phyloP scores from a whole-genome alignment of 1,140 invertebrate species.

The Coelopa frigida region DNA sequence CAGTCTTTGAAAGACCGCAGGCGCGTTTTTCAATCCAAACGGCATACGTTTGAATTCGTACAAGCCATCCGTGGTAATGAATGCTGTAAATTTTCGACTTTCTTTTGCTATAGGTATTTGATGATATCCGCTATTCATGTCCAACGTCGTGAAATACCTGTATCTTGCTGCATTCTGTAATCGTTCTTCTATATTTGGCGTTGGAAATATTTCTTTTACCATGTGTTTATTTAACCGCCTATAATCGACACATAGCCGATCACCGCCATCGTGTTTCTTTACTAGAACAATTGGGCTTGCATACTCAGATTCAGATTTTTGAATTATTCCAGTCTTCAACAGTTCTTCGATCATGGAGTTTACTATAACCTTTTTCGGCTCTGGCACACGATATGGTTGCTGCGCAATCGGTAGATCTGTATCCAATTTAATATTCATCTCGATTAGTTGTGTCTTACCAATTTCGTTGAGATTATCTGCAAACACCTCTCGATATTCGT shows the following conservation, averaged over 20 bases:
- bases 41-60: constrained; percentile 50
- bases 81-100: constrained; percentile 30
- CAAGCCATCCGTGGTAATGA: constrained; percentile 40
- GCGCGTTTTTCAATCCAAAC: constrained; percentile 32
- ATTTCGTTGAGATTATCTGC: constrained; percentile 3
- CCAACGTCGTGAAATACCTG: constrained; percentile 22
- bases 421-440: constrained; percentile 10
- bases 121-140: constrained; percentile 31
- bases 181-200: constrained; percentile 27
- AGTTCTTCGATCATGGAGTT: constrained; percentile 15
- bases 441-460: constrained; percentile 9
- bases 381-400: constrained; percentile 13
- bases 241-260: constrained; percentile 28
- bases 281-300: constrained; percentile 47
- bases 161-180: constrained; percentile 16
- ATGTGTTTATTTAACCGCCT: constrained; percentile 20
- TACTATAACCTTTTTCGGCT: constrained; percentile 7
- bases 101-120: constrained; percentile 20
- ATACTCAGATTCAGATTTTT: constrained; percentile 43
- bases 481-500: constrained; percentile 1
- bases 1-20: constrained; percentile 27
- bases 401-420: constrained; percentile 7
- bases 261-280: constrained; percentile 43
- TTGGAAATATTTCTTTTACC: constrained; percentile 21
- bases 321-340: constrained; percentile 15